Evolutionary conservation across 2,888 invertebrate species (phyloP).

Genomic region (Argynnis bischoffii): DNA sequence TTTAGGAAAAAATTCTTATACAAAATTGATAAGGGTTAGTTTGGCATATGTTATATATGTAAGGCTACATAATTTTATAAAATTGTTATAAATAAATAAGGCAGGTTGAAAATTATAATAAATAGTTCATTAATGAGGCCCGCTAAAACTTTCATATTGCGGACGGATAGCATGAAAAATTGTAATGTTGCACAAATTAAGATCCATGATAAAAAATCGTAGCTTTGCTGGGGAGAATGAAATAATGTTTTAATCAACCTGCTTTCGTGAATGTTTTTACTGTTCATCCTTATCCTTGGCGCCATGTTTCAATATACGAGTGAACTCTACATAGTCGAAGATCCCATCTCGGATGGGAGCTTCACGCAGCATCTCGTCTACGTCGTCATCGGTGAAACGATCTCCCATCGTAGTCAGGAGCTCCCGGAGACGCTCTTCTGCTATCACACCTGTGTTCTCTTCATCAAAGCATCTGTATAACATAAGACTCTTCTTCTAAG

Average conservation of each 20-base stretch:
- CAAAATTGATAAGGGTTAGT: conserved; percentile 54
- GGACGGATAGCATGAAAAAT: background rate
- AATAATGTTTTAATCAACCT: conserved; percentile 12
- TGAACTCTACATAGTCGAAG: conserved; percentile 99
- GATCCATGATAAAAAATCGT: too few species aligned
- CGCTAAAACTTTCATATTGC: background rate
- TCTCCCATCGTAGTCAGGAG: conserved; percentile 99
- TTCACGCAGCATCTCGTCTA: conserved; percentile 99
- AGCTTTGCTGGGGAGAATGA: background rate
- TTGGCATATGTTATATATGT: conserved; percentile 42
- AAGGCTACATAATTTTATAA: conserved; percentile 29
- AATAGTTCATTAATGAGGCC: background rate
- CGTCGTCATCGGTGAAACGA: conserved; percentile 97
- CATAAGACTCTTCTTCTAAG: too few species aligned
- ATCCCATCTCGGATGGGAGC: conserved; percentile 97
- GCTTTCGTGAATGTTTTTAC: conserved; percentile 61
- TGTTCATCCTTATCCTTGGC: conserved; percentile 99
- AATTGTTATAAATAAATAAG: conserved; percentile 16
- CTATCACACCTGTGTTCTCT: conserved; percentile 95
- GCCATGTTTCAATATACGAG: conserved; percentile 98
- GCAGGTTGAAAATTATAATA: conserved; percentile 20
- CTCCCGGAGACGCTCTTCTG: conserved; percentile 97
- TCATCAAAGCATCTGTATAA: conserved; percentile 93
- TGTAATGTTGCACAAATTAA: background rate
- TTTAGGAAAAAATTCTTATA: conserved; percentile 47